Evolutionary conservation across 2,888 invertebrate species (phyloP), one percentile per base, ranked within the genome.

Genomic region (Conus canariensis): DNA sequence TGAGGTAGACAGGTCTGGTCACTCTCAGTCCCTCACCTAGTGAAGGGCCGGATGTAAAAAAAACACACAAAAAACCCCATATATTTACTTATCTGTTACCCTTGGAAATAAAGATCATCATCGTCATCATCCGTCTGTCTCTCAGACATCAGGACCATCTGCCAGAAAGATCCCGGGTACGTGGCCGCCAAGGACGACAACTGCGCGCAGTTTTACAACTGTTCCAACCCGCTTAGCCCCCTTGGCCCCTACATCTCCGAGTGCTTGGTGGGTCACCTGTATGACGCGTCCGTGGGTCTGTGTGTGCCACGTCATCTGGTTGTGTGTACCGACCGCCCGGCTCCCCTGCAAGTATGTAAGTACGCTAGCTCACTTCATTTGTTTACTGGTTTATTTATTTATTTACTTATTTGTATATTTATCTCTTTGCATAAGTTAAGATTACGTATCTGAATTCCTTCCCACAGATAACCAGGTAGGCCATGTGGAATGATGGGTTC

Each of bases 201-300:
- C 88, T 94, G 94, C 91, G 94, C 93, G 12, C 93, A 93, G 90
- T 94, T 92, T 85, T 93, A 92, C 90, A 93, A 94, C 92, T 94
- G 94, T 16, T 91, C 91, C 70, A 85, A 85, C 25, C 90, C 74
- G 9, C 30, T 45, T 19, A 91, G 90, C 45, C 59, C 87, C 45
- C 88, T 91, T 58, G 91, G 90, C 7, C 64, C 88, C 1, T 92
- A 85, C 64, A 80, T 92, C 70, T 90, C 90, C 30, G 91, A 92
- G 85, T 92, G 91, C 82, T 85, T 77, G 7, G 88, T 91, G 8
- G 91, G 91, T 4, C 19, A 45, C 22, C 58, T 92, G 64, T 92
- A 90, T 85, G 87, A 91, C 80, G 22, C 70, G 7, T 58, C 67
- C 5, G 86, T 25, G 59, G 90, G 88, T 9, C 25, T 25, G 1